These are phyloP conservation scores for Timema cristinae DNA, from an alignment of 2,888 invertebrate species.

Conservation along the genomic window DNA sequence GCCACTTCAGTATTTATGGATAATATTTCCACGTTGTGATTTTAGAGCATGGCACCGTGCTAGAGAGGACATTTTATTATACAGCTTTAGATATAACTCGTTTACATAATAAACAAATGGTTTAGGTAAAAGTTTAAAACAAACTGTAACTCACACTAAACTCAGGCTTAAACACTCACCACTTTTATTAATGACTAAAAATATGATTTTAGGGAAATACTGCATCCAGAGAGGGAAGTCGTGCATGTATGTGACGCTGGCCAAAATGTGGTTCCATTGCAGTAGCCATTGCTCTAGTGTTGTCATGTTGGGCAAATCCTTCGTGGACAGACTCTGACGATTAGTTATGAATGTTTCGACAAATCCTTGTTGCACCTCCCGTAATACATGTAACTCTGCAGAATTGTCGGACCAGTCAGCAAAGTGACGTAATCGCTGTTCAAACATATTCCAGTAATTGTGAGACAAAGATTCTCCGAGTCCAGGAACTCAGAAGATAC, in stretches of 20 bases:
- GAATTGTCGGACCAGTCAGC: constrained; percentile 73
- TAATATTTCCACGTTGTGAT: too few species aligned
- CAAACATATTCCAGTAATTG: neutral
- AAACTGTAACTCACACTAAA: too few species aligned
- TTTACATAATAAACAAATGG: too few species aligned
- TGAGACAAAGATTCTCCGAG: neutral
- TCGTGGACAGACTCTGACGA: neutral
- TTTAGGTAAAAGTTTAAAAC: too few species aligned
- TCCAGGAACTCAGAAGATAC: neutral
- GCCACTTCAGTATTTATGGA: too few species aligned
- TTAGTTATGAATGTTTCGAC: constrained; percentile 55
- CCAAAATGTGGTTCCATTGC: constrained; percentile 60
- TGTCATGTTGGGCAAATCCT: constrained; percentile 16
- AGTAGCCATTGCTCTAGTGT: constrained; percentile 67
- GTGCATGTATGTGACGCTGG: constrained; percentile 50
- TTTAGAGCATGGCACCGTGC: too few species aligned
- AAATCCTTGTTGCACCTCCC: constrained; percentile 68
- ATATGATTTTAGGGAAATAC: constrained; percentile 66
- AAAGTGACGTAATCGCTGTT: constrained; percentile 60
- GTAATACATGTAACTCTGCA: constrained; percentile 65
- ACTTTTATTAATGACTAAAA: constrained; percentile 64
- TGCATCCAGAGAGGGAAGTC: constrained; percentile 71
- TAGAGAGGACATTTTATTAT: too few species aligned
- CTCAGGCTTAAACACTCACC: constrained; percentile 46
- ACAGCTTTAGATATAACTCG: too few species aligned